phyloP scores from a whole-genome alignment of 2,888 invertebrate genomes.

The Oligia latruncula region DNA sequence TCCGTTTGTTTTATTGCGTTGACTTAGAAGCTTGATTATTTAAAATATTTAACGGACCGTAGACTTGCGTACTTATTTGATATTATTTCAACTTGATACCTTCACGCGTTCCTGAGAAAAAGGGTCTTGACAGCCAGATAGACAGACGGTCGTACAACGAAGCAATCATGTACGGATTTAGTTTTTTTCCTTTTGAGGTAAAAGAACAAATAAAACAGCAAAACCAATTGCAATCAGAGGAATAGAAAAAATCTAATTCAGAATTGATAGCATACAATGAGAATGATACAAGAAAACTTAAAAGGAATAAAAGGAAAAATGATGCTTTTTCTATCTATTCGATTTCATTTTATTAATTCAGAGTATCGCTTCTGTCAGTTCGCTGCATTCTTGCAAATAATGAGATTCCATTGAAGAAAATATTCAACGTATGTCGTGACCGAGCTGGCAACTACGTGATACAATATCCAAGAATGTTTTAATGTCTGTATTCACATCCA shows the following conservation, averaged over 20 bases:
- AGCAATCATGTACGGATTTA: not conserved
- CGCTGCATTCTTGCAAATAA: constrained; percentile 41
- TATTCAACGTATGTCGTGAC: constrained; percentile 22
- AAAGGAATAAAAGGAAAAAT: constrained; percentile 20
- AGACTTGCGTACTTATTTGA: too few species aligned
- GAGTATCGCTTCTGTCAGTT: constrained; percentile 35
- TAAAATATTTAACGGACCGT: too few species aligned
- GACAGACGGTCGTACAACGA: not conserved
- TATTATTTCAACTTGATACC: not conserved
- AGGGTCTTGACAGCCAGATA: not conserved
- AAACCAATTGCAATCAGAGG: constrained; percentile 4
- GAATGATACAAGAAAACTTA: constrained; percentile 8
- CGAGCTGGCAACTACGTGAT: constrained; percentile 32
- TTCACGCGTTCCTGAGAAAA: not conserved
- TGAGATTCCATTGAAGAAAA: constrained; percentile 49
- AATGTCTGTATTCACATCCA: not conserved
- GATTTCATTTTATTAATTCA: constrained; percentile 42
- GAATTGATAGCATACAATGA: constrained; percentile 12
- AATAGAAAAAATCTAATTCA: constrained; percentile 9
- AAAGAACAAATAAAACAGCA: not conserved
- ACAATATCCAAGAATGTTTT: constrained; percentile 22
- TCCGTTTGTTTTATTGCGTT: not conserved
- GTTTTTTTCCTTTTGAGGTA: not conserved
- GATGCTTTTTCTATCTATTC: constrained; percentile 27
- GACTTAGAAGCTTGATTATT: not conserved